A percentile compares a stretch with the other conserved stretches of the same genome.
Conservation (phyloP, 2,113 vertebrate genomes). For the Saccopteryx bilineata region DNA sequence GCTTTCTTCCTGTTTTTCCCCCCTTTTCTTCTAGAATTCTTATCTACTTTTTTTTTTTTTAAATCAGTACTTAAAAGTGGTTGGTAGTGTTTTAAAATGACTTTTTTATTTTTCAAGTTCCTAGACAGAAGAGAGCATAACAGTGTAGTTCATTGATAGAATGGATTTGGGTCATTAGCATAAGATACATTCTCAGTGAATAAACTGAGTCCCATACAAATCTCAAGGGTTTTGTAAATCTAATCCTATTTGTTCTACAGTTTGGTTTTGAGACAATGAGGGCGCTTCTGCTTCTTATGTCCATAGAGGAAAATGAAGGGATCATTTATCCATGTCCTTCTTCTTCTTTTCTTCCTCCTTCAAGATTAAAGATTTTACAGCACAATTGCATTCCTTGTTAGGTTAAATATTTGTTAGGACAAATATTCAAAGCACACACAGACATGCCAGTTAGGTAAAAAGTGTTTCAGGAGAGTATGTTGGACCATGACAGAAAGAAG, state of each 20-base stretch:
- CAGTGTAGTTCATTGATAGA: constrained; percentile 47
- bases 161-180: constrained; percentile 41
- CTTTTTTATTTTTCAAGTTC: constrained; percentile 52
- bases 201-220: constrained; percentile 55
- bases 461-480: constrained; percentile 45
- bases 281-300: constrained; percentile 55
- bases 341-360: constrained; percentile 35
- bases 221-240: constrained; percentile 62
- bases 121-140: constrained; percentile 37
- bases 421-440: constrained; percentile 59
- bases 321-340: constrained; percentile 20
- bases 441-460: constrained; percentile 14
- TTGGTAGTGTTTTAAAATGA: constrained; percentile 55
- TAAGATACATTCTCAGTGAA: constrained; percentile 39
- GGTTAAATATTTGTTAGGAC: constrained; percentile 50
- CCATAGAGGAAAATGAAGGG: constrained; percentile 36
- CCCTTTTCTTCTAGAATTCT: constrained; percentile 67
- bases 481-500: constrained; percentile 31
- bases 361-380: constrained; percentile 63
- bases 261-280: constrained; percentile 58
- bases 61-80: constrained; percentile 34
- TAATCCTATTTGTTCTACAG: constrained; percentile 43
- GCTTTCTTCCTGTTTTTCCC: constrained; percentile 14
- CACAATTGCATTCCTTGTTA: constrained; percentile 61
- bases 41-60: constrained; percentile 29